Evolutionary conservation across 2,113 vertebrate species (phyloP), one percentile per base, ranked within the genome.

Genomic region (Lepus americanus): DNA sequence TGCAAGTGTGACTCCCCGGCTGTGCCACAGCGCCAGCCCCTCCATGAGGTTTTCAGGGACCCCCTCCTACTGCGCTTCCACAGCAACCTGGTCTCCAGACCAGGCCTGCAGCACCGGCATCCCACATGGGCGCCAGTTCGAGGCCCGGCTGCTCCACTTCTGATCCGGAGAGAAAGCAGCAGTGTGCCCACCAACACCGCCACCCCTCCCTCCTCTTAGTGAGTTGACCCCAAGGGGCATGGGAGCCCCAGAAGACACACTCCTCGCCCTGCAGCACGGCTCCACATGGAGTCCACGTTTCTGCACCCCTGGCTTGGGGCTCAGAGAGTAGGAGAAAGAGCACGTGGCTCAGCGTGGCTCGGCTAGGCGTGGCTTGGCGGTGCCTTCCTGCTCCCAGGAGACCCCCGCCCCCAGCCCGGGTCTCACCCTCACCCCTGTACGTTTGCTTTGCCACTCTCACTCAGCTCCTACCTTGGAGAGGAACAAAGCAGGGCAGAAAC

Each of bases 321-420:
- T 1, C 55, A 6, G 51, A 6, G 20, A 3, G 13, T 27, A 51
- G 39, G 39, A 25, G 11, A 39, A 17, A 16, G 16, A 4, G 8
- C 0, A 0, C 5, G 0, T 23, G 0, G 88, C 78, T 39, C 20
- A 1, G 0, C 31, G 0, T 53, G 63, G 63, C 27, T 3, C 0
- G 1, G 33, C 10, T 36, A 36, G 1, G 0, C 31, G 0, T 44
- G 63, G 63, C 27, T 3, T 0, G 1, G 33, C 10, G 1, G 23
- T 10, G n/a, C 29, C 69, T 67, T 23, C 67, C 20, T 0, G 5
- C 70, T 19, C 70, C 76, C 53, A 0, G 0, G 84, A 39, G 72
- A 63, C 76, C 31, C 55, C 5, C 27, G n/a, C 23, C 20, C 10
- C 8, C 61, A 67, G 6, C 0, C 4, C 0, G 2, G 44, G 25